These are phyloP conservation scores for Steinernema khuongi DNA, from an alignment of 1,140 invertebrate genomes.

Conservation along the genomic window DNA sequence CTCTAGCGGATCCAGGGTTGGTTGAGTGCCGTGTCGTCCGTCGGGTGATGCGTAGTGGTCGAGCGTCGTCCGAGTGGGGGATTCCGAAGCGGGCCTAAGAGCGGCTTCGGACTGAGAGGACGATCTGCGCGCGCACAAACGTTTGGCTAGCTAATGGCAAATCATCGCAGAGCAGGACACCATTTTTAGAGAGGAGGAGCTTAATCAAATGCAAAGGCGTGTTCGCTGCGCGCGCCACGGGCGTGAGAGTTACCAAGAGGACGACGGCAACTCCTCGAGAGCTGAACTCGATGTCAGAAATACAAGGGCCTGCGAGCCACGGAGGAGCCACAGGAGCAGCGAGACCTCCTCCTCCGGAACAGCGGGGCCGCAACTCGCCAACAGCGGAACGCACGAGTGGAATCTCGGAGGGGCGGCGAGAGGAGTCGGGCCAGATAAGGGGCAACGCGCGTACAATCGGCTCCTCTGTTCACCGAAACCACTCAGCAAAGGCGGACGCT, in stretches of 20 bases:
- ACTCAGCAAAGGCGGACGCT: no score
- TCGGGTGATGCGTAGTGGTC: not conserved
- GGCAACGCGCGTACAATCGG: not conserved
- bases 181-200: constrained; percentile 15
- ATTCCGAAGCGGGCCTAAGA: not conserved
- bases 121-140: constrained; percentile 8
- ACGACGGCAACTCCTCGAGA: not conserved
- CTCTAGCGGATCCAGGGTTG: constrained; percentile 7
- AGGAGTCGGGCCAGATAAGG: not conserved
- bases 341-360: no score
- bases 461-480: no score
- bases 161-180: constrained; percentile 13
- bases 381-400: not conserved
- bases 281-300: not conserved
- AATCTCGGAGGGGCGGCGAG: not conserved
- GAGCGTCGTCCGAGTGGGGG: not conserved
- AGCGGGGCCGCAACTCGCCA: no score
- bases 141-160: constrained; percentile 16
- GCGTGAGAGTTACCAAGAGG: constrained; percentile 13
- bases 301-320: no score
- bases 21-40: not conserved
- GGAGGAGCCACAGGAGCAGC: no score
- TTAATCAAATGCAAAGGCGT: constrained; percentile 17
- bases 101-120: not conserved
- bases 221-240: constrained; percentile 7